Conservation (phyloP, 2,113 vertebrate species). For the Seriola quinqueradiata region DNA sequence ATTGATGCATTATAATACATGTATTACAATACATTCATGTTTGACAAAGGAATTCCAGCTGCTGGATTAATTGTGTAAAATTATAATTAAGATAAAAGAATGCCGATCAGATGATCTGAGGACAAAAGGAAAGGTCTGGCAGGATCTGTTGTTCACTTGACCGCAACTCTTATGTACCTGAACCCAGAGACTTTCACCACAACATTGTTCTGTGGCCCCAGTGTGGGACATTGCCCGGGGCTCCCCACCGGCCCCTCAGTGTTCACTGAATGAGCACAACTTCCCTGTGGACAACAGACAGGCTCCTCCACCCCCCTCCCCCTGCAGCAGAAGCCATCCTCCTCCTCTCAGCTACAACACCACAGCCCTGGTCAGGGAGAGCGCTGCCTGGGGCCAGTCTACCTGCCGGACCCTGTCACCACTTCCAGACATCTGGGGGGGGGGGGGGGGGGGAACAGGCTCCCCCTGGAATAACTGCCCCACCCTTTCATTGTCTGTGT, state of each 20-base stretch:
- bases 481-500: slow-evolving; percentile 28
- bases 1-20: too few relatives aligned
- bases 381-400: slow-evolving; percentile 69
- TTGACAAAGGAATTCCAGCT: background rate
- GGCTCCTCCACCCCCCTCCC: slow-evolving; percentile 27
- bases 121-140: slow-evolving; percentile 8
- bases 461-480: slow-evolving; percentile 42
- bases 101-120: background rate
- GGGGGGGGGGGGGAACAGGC: slow-evolving; percentile 2
- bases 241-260: slow-evolving; percentile 65
- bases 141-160: slow-evolving; percentile 62
- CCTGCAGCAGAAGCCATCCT: slow-evolving; percentile 17
- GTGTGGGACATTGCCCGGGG: slow-evolving; percentile 75
- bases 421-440: slow-evolving; percentile 54
- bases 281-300: slow-evolving; percentile 63
- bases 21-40: too few relatives aligned
- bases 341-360: slow-evolving; percentile 30
- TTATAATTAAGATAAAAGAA: background rate
- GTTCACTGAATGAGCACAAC: slow-evolving; percentile 65
- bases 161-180: slow-evolving; percentile 69
- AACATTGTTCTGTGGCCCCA: slow-evolving; percentile 71
- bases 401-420: slow-evolving; percentile 48
- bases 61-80: too few relatives aligned
- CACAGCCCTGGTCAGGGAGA: slow-evolving; percentile 36
- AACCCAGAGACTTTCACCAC: slow-evolving; percentile 66